Evolutionary conservation across 2,113 vertebrate species (phyloP), one percentile per base, ranked within the genome.

Genomic region (Athene cunicularia): DNA sequence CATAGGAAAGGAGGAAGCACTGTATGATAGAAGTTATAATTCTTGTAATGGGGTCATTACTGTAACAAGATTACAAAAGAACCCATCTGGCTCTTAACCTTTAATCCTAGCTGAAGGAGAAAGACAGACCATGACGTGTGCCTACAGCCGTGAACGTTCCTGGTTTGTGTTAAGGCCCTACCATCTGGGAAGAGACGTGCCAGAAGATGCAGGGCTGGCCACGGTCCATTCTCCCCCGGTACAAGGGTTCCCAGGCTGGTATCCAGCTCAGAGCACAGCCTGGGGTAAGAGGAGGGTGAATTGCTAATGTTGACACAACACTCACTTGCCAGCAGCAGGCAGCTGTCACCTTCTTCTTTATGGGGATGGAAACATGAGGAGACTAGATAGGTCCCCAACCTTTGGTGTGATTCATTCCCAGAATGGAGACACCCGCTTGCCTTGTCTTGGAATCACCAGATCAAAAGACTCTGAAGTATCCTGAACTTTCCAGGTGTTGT

Each of bases 1-100:
- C 39, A 74, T 45, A 37, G 52, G 64, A 50, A 55, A 89, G 64
- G 37, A 89, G 60, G 86, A 80, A 81, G 64, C 41, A 16, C 30
- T 32, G 72, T 9, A 41, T 0, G 1, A 58, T 4, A 22, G 28
- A 8, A 76, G 15, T 8, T 41, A 62, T 67, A 39, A 50, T 81
- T 75, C 56, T 62, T 66, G 80, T 30, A 26, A 53, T 20, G 21
- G n/a, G 26, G 28, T 30, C 86, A 74, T 96, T 93, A 63, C 84
- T 56, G 80, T 59, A 93, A 82, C 1, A 35, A 56, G 80, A 87
- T 96, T 96, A 90, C 93, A 81, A 90, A 86, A 95, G 56, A 52
- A 4, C 8, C 84, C 70, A 59, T 72, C 93, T 93, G 95, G 16
- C 63, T 52, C 64, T 85, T 84, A 87, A 72, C 86, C 73, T 89